Evolutionary conservation across 2,113 vertebrate genomes (phyloP).

Genomic region (Acanthochromis polyacanthus): DNA sequence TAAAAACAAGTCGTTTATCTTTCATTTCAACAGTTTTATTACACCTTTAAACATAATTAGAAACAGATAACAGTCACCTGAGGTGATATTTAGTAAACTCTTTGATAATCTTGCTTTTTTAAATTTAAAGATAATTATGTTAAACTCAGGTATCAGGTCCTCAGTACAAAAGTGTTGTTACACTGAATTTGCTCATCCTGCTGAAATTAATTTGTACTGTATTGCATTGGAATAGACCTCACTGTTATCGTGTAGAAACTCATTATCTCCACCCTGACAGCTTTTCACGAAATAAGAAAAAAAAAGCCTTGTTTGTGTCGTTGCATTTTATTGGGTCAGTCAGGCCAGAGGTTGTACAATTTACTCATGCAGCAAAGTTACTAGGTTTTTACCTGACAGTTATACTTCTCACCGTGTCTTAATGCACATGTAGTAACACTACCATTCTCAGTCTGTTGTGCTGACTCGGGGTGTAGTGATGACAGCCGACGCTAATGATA

Average conservation of each 20-base stretch:
- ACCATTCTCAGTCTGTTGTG: constrained; percentile 20
- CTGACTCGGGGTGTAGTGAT: constrained; percentile 49
- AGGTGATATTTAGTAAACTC: constrained; percentile 69
- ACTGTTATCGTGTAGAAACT: not conserved
- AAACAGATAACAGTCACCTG: constrained; percentile 78
- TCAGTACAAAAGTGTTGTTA: constrained; percentile 28
- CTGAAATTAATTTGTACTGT: constrained; percentile 1
- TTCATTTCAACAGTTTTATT: constrained; percentile 79
- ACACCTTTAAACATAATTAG: constrained; percentile 77
- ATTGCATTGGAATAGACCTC: not conserved
- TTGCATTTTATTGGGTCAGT: constrained; percentile 9
- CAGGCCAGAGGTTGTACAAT: constrained; percentile 11
- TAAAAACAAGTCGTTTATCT: constrained; percentile 81
- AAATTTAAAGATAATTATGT: constrained; percentile 49
- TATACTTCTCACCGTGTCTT: not conserved
- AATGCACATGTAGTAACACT: constrained; percentile 21
- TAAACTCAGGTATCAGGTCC: constrained; percentile 49
- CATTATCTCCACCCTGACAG: not conserved
- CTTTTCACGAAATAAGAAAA: not conserved
- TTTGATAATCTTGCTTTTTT: constrained; percentile 61
- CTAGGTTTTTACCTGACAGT: constrained; percentile 10
- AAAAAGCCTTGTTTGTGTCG: not conserved
- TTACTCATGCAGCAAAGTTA: not conserved
- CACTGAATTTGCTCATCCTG: constrained; percentile 14
- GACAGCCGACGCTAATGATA: constrained; percentile 73